These are phyloP conservation scores for Pegoplata infirma DNA, from an alignment of 2,888 invertebrate genomes.

Conservation along the genomic window DNA sequence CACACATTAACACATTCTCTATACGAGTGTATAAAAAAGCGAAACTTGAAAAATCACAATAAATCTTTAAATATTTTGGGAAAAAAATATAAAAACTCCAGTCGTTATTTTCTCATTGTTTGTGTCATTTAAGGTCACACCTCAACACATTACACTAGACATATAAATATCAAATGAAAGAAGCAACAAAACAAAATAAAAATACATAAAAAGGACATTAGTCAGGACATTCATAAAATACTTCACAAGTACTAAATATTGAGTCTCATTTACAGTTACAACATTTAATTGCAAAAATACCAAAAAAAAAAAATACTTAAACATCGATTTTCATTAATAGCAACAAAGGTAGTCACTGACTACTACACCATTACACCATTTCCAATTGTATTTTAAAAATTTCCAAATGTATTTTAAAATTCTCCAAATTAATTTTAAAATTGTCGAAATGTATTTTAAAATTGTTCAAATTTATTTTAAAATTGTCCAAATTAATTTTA, in stretches of 20 bases:
- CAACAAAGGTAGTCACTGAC: slow-evolving; percentile 42
- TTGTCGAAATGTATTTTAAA: too few species aligned
- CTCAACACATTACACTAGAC: slow-evolving; percentile 71
- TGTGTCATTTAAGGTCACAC: slow-evolving; percentile 71
- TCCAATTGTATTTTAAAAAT: too few species aligned
- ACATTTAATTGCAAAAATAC: slow-evolving; percentile 53
- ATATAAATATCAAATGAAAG: slow-evolving; percentile 22
- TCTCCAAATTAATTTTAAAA: too few species aligned
- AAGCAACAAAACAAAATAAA: slow-evolving; percentile 13
- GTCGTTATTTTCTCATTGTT: slow-evolving; percentile 67
- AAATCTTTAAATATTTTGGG: slow-evolving; percentile 59
- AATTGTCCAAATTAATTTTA: too few species aligned
- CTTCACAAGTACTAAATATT: slow-evolving; percentile 6
- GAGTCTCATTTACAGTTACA: slow-evolving; percentile 55
- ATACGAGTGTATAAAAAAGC: slow-evolving; percentile 25
- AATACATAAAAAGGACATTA: slow-evolving; percentile 58
- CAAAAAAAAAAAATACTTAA: slow-evolving; percentile 48
- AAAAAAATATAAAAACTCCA: slow-evolving; percentile 36
- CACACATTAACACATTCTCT: background rate
- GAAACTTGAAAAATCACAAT: slow-evolving; percentile 39
- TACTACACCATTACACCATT: too few species aligned
- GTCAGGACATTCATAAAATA: slow-evolving; percentile 44
- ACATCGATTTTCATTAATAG: slow-evolving; percentile 60
- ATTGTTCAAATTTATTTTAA: too few species aligned
- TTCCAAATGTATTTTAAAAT: too few species aligned